Evolutionary conservation across 2,888 invertebrate genomes (phyloP).

Genomic region (Leptinotarsa juncta): DNA sequence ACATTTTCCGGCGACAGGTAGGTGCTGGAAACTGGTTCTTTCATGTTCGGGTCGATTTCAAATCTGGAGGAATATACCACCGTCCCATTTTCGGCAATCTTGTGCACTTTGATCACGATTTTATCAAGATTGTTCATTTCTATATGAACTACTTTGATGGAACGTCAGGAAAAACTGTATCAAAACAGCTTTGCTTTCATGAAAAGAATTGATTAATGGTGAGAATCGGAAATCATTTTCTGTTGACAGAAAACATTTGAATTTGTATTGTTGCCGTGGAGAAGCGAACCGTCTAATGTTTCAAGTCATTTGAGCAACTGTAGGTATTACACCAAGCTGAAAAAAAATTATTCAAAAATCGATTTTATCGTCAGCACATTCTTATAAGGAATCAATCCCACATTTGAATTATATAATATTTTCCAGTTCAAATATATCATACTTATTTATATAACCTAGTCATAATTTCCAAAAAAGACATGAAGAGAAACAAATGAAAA

Average conservation of each 20-base stretch:
- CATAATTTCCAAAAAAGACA: no score
- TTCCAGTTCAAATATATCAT: no score
- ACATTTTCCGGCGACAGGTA: conserved; percentile 50
- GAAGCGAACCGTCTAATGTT: conserved; percentile 13
- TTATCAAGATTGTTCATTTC: conserved; percentile 57
- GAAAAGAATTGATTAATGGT: conserved; percentile 35
- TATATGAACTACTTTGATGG: conserved; percentile 58
- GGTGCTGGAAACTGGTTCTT: conserved; percentile 55
- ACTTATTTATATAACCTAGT: no score
- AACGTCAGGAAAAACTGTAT: conserved; percentile 49
- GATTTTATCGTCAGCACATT: neutral
- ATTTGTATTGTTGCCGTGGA: conserved; percentile 25
- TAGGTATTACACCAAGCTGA: neutral
- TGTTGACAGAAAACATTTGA: conserved; percentile 16
- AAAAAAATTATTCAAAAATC: neutral
- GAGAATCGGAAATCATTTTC: conserved; percentile 12
- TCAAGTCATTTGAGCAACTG: conserved; percentile 18
- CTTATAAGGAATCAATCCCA: no score
- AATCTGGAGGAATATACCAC: conserved; percentile 50
- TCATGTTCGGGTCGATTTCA: conserved; percentile 56
- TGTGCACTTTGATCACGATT: conserved; percentile 57
- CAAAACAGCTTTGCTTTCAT: conserved; percentile 59
- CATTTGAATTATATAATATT: neutral
- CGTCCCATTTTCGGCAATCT: conserved; percentile 53
- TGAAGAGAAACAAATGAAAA: no score